Conservation (phyloP, 2,888 invertebrate species). For the Crematogaster levior region DNA sequence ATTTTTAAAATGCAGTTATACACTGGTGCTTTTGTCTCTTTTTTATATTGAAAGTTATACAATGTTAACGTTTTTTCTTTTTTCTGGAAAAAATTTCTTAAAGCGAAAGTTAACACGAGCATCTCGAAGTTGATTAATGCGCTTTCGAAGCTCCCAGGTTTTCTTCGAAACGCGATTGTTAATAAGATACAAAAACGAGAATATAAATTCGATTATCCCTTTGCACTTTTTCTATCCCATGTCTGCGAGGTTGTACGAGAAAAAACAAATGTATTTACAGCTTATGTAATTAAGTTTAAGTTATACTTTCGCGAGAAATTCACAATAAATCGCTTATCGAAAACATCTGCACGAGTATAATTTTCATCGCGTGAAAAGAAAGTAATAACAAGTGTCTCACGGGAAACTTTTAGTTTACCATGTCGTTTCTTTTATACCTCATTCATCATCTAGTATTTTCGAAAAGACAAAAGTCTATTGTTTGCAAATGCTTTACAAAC, state of each 20-base stretch:
- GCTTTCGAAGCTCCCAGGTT: neutral
- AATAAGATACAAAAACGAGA: constrained; percentile 16
- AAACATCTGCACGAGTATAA: neutral
- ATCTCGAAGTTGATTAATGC: neutral
- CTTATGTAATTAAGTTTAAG: constrained; percentile 29
- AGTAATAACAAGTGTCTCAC: constrained; percentile 7
- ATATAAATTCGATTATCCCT: constrained; percentile 34
- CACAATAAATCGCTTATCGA: constrained; percentile 6
- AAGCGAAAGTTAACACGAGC: neutral
- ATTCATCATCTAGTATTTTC: neutral
- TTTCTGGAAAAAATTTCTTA: neutral
- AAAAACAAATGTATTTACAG: constrained; percentile 8
- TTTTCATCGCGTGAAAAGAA: constrained; percentile 5
- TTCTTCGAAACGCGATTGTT: neutral
- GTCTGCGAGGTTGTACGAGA: neutral
- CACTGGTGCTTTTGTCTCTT: neutral
- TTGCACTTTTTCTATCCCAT: constrained; percentile 33
- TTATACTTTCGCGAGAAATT: constrained; percentile 24
- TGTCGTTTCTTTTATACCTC: neutral
- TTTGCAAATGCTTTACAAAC: constrained; percentile 20
- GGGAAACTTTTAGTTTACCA: constrained; percentile 13
- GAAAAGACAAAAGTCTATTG: constrained; percentile 26
- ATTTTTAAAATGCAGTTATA: neutral
- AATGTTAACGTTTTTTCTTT: neutral
- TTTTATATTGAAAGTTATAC: neutral